phyloP scores from a whole-genome alignment of 1,140 invertebrate species.

The Chelonus insularis region DNA sequence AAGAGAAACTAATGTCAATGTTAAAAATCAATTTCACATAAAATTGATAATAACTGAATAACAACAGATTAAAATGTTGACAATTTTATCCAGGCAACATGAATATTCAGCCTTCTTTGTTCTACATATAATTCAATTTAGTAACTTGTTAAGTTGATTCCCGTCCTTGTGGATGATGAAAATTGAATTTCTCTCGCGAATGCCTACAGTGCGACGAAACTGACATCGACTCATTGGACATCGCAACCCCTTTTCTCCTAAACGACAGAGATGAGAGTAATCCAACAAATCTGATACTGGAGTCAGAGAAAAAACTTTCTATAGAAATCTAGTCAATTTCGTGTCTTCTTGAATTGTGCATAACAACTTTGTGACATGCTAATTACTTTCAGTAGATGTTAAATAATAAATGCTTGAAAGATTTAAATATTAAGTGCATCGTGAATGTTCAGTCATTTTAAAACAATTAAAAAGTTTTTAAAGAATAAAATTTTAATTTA shows the following conservation, averaged over 20 bases:
- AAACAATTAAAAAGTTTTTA: too few relatives aligned
- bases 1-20: too few relatives aligned
- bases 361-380: too few relatives aligned
- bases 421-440: too few relatives aligned
- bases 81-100: slow-evolving; percentile 6
- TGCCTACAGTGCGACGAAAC: slow-evolving; percentile 9
- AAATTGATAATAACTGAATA: neutral
- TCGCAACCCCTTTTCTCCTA: neutral
- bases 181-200: slow-evolving; percentile 25
- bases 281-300: neutral
- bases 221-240: slow-evolving; percentile 22
- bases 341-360: too few relatives aligned
- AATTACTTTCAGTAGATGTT: too few relatives aligned
- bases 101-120: slow-evolving; percentile 27
- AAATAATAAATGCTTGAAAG: too few relatives aligned
- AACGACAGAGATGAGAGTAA: slow-evolving; percentile 3
- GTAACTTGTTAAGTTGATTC: slow-evolving; percentile 29
- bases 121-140: slow-evolving; percentile 22
- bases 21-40: too few relatives aligned
- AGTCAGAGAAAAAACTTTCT: neutral
- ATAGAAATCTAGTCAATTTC: too few relatives aligned
- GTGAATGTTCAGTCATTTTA: too few relatives aligned
- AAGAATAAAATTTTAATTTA: too few relatives aligned
- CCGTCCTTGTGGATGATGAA: slow-evolving; percentile 19
- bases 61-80: slow-evolving; percentile 16